Conservation (phyloP, 2,888 invertebrate species). For the Dorcus parallelipipedus region DNA sequence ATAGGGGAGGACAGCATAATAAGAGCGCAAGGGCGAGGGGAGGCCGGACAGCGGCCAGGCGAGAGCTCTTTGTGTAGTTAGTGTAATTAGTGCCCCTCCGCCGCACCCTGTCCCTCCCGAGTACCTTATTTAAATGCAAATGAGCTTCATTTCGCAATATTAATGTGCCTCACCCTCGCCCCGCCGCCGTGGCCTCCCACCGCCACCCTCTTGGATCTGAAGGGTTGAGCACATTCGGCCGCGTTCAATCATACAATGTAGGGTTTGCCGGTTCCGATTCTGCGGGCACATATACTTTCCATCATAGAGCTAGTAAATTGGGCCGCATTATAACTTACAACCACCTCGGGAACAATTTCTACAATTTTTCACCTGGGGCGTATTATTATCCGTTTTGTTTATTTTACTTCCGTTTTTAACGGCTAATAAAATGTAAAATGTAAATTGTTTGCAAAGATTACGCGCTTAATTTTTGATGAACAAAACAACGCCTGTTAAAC, state of each 20-base stretch:
- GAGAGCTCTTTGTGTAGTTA: constrained; percentile 54
- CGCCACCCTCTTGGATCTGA: constrained; percentile 25
- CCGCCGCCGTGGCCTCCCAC: constrained; percentile 22
- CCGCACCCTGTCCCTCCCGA: constrained; percentile 36
- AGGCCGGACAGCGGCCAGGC: constrained; percentile 47
- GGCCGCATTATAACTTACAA: neutral
- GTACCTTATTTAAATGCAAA: constrained; percentile 84
- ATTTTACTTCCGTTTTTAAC: too few species aligned
- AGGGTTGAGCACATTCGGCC: constrained; percentile 32
- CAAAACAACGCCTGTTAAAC: too few species aligned
- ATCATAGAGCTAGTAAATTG: neutral
- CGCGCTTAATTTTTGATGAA: too few species aligned
- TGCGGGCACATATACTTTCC: neutral
- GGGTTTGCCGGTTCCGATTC: neutral
- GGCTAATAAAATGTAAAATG: too few species aligned
- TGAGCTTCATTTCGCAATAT: constrained; percentile 88
- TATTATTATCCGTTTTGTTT: too few species aligned
- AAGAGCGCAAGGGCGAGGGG: constrained; percentile 30
- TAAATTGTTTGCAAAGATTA: too few species aligned
- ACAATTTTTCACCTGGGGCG: neutral
- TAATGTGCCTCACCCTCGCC: constrained; percentile 68
- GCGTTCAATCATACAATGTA: constrained; percentile 32
- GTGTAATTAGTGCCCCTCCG: constrained; percentile 50
- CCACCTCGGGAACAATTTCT: neutral
- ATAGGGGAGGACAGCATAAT: constrained; percentile 39